Evolutionary conservation across 2,888 invertebrate species (phyloP).

Genomic region (Meghimatium bilineatum): DNA sequence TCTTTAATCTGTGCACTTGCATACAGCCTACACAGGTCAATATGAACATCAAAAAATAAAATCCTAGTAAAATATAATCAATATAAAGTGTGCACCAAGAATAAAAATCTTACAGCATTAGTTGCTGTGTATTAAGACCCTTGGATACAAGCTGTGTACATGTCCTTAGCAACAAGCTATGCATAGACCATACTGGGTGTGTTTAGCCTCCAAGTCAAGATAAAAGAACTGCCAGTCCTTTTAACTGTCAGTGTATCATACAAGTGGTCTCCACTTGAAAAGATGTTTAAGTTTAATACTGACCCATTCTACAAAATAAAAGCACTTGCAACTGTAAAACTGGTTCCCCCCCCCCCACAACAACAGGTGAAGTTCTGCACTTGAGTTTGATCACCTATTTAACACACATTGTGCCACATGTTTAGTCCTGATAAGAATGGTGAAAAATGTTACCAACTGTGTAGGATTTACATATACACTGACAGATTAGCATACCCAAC

Average conservation of each 20-base stretch:
- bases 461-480: neutral
- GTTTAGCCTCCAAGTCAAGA: neutral
- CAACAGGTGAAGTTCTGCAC: neutral
- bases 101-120: neutral
- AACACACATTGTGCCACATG: neutral
- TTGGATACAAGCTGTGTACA: conserved; percentile 36
- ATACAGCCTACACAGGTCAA: no score
- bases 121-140: neutral
- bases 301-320: neutral
- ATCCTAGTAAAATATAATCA: conserved; percentile 16
- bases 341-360: neutral
- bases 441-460: neutral
- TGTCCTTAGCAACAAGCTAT: conserved; percentile 29
- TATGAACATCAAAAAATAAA: neutral
- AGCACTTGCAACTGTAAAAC: neutral
- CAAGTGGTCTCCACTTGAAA: neutral
- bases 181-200: neutral
- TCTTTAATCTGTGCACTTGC: no score
- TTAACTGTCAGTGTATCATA: neutral
- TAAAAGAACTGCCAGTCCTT: neutral
- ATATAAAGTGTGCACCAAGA: neutral
- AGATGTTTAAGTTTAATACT: neutral
- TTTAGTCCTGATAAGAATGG: neutral
- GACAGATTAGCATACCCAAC: no score
- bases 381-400: neutral